These are phyloP conservation scores for Polietes domitor DNA, from an alignment of 2,888 invertebrate genomes.

Conservation along the genomic window DNA sequence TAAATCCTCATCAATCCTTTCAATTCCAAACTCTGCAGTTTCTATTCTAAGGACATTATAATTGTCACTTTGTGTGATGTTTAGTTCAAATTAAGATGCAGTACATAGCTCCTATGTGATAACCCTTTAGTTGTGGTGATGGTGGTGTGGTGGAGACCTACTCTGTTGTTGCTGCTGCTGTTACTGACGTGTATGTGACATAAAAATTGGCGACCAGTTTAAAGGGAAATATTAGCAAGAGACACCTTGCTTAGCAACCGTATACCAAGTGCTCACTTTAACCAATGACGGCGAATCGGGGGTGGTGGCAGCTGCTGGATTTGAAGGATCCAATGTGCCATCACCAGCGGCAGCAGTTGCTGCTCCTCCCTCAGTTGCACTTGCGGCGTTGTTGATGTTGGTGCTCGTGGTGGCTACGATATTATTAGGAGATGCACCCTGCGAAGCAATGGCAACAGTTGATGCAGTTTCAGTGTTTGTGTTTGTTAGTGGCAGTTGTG, in stretches of 20 bases:
- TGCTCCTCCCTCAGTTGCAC: constrained; percentile 47
- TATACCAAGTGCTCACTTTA: constrained; percentile 80
- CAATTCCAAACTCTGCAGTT: too few relatives aligned
- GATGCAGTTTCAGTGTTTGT: constrained; percentile 50
- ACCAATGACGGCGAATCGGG: constrained; percentile 80
- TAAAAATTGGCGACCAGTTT: constrained; percentile 59
- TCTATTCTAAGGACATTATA: too few relatives aligned
- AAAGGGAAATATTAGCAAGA: constrained; percentile 77
- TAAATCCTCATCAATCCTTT: too few relatives aligned
- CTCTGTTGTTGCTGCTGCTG: constrained; percentile 14
- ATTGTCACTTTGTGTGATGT: too few relatives aligned
- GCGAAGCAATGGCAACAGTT: constrained; percentile 55
- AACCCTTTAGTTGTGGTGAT: neutral
- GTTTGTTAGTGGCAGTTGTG: constrained; percentile 65
- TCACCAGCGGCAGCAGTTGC: constrained; percentile 29
- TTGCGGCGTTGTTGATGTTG: constrained; percentile 32
- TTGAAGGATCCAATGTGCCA: constrained; percentile 37
- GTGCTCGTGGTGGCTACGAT: constrained; percentile 28
- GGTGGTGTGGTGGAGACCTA: neutral
- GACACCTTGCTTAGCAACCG: constrained; percentile 81
- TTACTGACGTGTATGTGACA: constrained; percentile 49
- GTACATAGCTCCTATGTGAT: neutral
- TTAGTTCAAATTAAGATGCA: too few relatives aligned
- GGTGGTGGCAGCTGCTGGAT: constrained; percentile 70
- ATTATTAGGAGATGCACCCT: constrained; percentile 44